Percentiles rank a stretch among this genome's conserved stretches.
Evolutionary conservation across 1,140 invertebrate genomes (phyloP).

Genomic region (Phthorimaea operculella): DNA sequence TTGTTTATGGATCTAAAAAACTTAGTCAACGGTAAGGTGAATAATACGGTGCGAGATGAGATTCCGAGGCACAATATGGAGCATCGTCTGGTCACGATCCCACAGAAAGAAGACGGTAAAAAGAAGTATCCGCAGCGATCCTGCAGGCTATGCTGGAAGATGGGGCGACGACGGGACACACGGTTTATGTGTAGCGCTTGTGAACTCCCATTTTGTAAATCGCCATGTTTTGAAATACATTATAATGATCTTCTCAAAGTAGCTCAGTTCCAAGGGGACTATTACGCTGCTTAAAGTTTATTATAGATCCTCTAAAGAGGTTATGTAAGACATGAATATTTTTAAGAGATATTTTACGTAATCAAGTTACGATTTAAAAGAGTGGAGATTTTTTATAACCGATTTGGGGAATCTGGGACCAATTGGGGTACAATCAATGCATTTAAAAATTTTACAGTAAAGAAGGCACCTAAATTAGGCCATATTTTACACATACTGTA

Average conservation of each 20-base stretch:
- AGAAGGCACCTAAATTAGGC: too few relatives aligned
- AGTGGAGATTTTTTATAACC: too few relatives aligned
- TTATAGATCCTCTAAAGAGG: slow-evolving; percentile 26
- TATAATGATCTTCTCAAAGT: slow-evolving; percentile 59
- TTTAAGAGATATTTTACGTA: background rate
- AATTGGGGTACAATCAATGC: too few relatives aligned
- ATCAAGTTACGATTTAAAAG: too few relatives aligned
- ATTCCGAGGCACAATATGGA: slow-evolving; percentile 38
- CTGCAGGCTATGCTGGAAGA: slow-evolving; percentile 62
- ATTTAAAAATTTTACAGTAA: too few relatives aligned
- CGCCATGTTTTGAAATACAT: slow-evolving; percentile 64
- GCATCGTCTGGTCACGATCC: slow-evolving; percentile 61
- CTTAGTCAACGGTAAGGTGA: slow-evolving; percentile 59
- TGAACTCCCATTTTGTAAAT: slow-evolving; percentile 63
- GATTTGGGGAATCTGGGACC: too few relatives aligned
- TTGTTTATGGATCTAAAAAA: slow-evolving; percentile 62
- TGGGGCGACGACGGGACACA: slow-evolving; percentile 60
- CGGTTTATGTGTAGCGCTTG: slow-evolving; percentile 65
- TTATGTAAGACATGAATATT: slow-evolving; percentile 1
- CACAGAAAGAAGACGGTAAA: slow-evolving; percentile 66
- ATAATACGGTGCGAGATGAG: slow-evolving; percentile 44
- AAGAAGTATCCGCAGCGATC: slow-evolving; percentile 67
- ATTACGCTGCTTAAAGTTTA: slow-evolving; percentile 46
- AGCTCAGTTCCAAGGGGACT: slow-evolving; percentile 56
- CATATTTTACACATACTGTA: background rate